Evolutionary conservation across 2,797 vertebrate genomes (phyloP).

Genomic region (Tinamus major): DNA sequence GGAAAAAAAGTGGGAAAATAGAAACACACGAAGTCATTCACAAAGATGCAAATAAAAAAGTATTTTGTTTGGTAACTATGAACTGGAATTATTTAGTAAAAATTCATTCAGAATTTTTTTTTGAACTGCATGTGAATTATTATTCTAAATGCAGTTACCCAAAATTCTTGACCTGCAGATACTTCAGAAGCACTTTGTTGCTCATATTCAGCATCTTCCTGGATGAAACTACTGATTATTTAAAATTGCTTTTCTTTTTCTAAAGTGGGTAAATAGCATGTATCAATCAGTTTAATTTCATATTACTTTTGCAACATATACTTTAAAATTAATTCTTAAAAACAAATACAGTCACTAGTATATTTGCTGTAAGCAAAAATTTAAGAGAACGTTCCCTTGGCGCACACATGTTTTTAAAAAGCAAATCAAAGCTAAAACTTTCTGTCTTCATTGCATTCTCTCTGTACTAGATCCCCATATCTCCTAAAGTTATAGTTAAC

Average conservation of each 20-base stretch:
- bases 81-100: neutral
- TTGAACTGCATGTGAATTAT: neutral
- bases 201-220: conserved; percentile 18
- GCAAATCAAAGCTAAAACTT: neutral
- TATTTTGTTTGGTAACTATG: neutral
- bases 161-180: neutral
- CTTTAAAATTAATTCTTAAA: neutral
- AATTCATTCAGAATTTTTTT: neutral
- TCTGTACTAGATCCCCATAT: neutral
- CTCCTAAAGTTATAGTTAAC: neutral
- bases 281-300: neutral
- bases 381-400: neutral
- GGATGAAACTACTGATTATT: conserved; percentile 16
- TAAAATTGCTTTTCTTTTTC: conserved; percentile 28
- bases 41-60: neutral
- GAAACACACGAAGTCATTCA: neutral
- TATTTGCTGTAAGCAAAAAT: neutral
- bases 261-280: neutral
- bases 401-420: neutral
- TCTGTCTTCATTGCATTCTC: neutral
- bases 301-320: neutral
- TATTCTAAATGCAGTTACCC: neutral
- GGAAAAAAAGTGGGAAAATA: neutral
- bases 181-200: neutral
- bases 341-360: neutral